Evolutionary conservation across 2,113 vertebrate genomes (phyloP), one percentile per base, ranked within the genome.

Genomic region (Chlamydotis undulata): DNA sequence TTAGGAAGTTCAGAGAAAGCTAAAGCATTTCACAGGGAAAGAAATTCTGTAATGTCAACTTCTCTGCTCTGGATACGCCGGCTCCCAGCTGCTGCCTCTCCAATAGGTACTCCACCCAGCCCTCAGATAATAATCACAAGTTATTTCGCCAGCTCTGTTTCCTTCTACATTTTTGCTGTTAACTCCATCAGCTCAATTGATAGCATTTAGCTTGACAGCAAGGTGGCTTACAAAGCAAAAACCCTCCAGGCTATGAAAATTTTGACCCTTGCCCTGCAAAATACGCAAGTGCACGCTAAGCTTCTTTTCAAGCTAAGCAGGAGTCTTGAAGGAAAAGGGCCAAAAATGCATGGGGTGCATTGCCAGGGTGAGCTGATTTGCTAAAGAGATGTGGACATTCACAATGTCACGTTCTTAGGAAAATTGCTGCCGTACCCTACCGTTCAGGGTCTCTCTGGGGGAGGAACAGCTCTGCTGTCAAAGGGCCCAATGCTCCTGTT

Each of bases 91-190:
- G 96, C 94, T 94, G 86, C 96, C 87, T 93, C 96, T 96, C 93
- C 95, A 95, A 65, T 22, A 93, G 41, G n/a, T 84, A 79, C 96
- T 95, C 96, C 96, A 97, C 96, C 95, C 96, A 96, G 81, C 92
- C 96, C 95, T 96, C 94, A 94, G 94, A 96, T 96, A 96, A 96
- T 96, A 95, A 96, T 95, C 95, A 93, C 91, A 94, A 95, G 93
- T 86, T 93, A 76, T 95, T 96, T 94, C 0, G 2, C 39, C 92
- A 83, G 53, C 69, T 92, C 94, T 89, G 56, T 76, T 94, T 95
- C 95, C 92, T 95, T 94, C 77, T 94, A 65, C 91, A 95, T 94
- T 96, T 96, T 91, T 96, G 87, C 89, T 93, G 92, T 96, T 97
- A 97, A 97, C 95, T 96, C 96, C 74, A 92, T 96, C 94, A 75